A percentile compares a stretch with the other conserved stretches of the same genome.
phyloP scores from a whole-genome alignment of 2,797 vertebrate species.

The Anomalospiza imberbis region DNA sequence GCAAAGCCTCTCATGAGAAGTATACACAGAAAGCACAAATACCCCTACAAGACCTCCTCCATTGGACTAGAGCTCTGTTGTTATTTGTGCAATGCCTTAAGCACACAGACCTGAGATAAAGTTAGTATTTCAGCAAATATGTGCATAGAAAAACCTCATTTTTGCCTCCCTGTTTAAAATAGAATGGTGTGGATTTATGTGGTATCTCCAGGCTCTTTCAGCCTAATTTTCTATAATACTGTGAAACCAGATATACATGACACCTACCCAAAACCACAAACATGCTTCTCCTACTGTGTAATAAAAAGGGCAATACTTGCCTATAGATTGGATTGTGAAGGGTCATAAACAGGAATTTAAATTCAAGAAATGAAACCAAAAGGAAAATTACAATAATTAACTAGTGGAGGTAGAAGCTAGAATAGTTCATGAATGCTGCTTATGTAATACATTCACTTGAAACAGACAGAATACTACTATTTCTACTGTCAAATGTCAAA shows the following conservation, averaged over 20 bases:
- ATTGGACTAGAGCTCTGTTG: background rate
- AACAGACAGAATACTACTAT: background rate
- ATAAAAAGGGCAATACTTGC: background rate
- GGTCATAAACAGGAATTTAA: background rate
- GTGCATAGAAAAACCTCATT: background rate
- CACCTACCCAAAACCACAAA: background rate
- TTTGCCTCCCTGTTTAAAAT: slow-evolving; percentile 16
- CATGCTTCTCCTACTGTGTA: background rate
- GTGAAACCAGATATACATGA: background rate
- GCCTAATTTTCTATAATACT: background rate
- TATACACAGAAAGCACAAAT: background rate
- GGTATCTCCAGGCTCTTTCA: background rate
- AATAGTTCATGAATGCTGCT: background rate
- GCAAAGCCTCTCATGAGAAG: background rate
- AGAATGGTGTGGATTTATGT: background rate
- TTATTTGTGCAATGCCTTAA: slow-evolving; percentile 5
- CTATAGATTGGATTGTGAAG: background rate
- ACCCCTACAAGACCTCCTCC: background rate
- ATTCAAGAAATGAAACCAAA: background rate
- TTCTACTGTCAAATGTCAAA: background rate
- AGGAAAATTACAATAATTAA: background rate
- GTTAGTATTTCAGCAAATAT: slow-evolving; percentile 21
- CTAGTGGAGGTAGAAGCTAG: background rate
- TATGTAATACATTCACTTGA: background rate
- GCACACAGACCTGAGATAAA: slow-evolving; percentile 7